A percentile compares a stretch with the other conserved stretches of the same genome.
Evolutionary conservation across 1,140 invertebrate genomes (phyloP).

Genomic region (Paraescarpia echinospica): DNA sequence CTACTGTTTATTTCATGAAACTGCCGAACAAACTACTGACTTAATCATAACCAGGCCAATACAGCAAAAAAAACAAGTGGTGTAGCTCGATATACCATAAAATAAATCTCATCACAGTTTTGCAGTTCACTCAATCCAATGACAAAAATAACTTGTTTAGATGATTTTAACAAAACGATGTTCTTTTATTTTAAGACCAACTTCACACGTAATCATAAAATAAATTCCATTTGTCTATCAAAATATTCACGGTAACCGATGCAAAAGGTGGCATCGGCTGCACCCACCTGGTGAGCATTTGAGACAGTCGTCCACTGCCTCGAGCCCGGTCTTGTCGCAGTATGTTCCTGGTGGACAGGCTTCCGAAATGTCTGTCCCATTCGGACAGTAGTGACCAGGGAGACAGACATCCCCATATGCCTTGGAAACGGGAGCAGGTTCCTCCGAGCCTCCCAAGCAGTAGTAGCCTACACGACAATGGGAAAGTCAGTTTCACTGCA

Average conservation of each 20-base stretch:
- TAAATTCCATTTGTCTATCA: too few species aligned
- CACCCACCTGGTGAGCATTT: conserved; percentile 45
- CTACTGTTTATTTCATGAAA: not conserved
- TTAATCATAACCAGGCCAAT: too few species aligned
- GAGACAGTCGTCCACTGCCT: conserved; percentile 38
- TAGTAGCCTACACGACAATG: conserved; percentile 42
- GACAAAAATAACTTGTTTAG: too few species aligned
- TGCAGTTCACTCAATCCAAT: too few species aligned
- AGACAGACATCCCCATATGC: conserved; percentile 46
- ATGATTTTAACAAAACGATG: too few species aligned
- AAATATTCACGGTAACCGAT: too few species aligned
- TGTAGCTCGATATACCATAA: too few species aligned
- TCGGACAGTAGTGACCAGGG: conserved; percentile 49
- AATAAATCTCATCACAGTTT: too few species aligned
- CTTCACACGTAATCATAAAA: too few species aligned
- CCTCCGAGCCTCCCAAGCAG: conserved; percentile 41
- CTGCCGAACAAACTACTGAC: too few species aligned
- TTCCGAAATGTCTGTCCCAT: conserved; percentile 43
- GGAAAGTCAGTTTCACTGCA: not conserved
- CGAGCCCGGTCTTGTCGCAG: conserved; percentile 44
- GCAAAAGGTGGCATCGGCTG: conserved; percentile 30
- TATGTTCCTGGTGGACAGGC: conserved; percentile 50
- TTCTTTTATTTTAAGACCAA: too few species aligned
- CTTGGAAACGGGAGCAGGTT: conserved; percentile 40
- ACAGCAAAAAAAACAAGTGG: too few species aligned